A percentile compares a stretch with the other conserved stretches of the same genome.
Evolutionary conservation across 1,140 invertebrate genomes (phyloP).

Genomic region (Drosophila carrolli): DNA sequence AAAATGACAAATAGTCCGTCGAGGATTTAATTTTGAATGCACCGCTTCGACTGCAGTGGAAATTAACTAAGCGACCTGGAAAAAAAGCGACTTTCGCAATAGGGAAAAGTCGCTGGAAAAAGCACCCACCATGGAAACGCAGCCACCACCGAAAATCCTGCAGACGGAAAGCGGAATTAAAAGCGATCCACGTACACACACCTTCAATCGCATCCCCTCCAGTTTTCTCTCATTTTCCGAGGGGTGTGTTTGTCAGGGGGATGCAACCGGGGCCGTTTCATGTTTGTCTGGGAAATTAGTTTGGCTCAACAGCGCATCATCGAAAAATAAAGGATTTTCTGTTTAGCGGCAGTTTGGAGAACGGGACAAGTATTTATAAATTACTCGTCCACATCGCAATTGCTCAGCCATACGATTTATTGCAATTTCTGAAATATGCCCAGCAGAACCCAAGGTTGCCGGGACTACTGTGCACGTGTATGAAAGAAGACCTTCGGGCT

Average conservation of each 20-base stretch:
- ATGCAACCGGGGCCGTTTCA: slow-evolving; percentile 60
- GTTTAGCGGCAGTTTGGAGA: slow-evolving; percentile 2
- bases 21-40: slow-evolving; percentile 78
- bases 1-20: slow-evolving; percentile 76
- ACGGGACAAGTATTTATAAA: slow-evolving; percentile 52
- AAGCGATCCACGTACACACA: slow-evolving; percentile 43
- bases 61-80: slow-evolving; percentile 65
- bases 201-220: slow-evolving; percentile 8
- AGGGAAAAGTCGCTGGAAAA: slow-evolving; percentile 39
- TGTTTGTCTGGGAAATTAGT: slow-evolving; percentile 70
- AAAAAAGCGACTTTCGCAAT: slow-evolving; percentile 31
- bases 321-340: slow-evolving; percentile 50
- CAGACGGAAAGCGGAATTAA: slow-evolving; percentile 59
- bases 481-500: slow-evolving; percentile 4
- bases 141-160: slow-evolving; percentile 68
- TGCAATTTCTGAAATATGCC: slow-evolving; percentile 63
- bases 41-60: slow-evolving; percentile 61
- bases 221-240: slow-evolving; percentile 3
- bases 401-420: slow-evolving; percentile 76
- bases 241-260: slow-evolving; percentile 38
- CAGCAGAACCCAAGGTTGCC: slow-evolving; percentile 40
- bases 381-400: slow-evolving; percentile 69
- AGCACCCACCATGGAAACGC: slow-evolving; percentile 24
- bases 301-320: slow-evolving; percentile 39
- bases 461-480: slow-evolving; percentile 58